A percentile compares a stretch with the other conserved stretches of the same genome.
These are phyloP conservation scores for Brachyistius frenatus DNA, from an alignment of 2,113 vertebrate species.

Conservation along the genomic window DNA sequence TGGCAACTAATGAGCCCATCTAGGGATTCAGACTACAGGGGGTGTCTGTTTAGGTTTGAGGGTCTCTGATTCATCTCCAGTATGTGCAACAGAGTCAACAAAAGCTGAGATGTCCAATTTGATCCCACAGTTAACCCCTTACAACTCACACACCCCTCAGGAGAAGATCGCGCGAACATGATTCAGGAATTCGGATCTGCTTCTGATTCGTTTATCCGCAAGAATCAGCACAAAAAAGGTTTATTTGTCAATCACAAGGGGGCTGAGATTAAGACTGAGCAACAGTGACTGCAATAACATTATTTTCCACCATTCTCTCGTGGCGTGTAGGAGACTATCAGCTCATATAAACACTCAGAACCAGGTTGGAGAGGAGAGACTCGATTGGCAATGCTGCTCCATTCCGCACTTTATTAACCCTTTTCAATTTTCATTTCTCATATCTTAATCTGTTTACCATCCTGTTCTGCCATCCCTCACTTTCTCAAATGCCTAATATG, in stretches of 20 bases:
- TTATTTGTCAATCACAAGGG: constrained; percentile 37
- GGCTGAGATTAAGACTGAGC: constrained; percentile 10
- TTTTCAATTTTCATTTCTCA: constrained; percentile 59
- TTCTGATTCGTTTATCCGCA: constrained; percentile 36
- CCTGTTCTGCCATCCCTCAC: constrained; percentile 33
- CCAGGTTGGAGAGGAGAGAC: constrained; percentile 11
- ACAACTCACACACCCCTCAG: background rate
- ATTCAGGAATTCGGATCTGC: constrained; percentile 34
- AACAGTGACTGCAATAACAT: constrained; percentile 36
- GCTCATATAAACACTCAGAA: constrained; percentile 33
- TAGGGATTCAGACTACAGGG: constrained; percentile 36
- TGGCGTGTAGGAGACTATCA: constrained; percentile 21
- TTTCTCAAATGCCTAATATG: constrained; percentile 43
- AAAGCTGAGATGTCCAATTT: constrained; percentile 13
- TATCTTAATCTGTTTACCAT: constrained; percentile 43
- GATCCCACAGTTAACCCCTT: constrained; percentile 1
- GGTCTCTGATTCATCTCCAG: background rate
- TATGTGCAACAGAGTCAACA: background rate
- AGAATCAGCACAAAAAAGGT: constrained; percentile 50
- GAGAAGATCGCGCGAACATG: background rate
- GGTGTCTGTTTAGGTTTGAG: constrained; percentile 31
- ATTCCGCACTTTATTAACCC: constrained; percentile 61
- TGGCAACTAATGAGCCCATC: constrained; percentile 75
- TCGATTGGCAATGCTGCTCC: constrained; percentile 6
- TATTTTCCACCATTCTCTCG: constrained; percentile 21